Base-by-base conservation (phyloP, 2,113 vertebrate genomes). In the Catharus fuscescens region DNA sequence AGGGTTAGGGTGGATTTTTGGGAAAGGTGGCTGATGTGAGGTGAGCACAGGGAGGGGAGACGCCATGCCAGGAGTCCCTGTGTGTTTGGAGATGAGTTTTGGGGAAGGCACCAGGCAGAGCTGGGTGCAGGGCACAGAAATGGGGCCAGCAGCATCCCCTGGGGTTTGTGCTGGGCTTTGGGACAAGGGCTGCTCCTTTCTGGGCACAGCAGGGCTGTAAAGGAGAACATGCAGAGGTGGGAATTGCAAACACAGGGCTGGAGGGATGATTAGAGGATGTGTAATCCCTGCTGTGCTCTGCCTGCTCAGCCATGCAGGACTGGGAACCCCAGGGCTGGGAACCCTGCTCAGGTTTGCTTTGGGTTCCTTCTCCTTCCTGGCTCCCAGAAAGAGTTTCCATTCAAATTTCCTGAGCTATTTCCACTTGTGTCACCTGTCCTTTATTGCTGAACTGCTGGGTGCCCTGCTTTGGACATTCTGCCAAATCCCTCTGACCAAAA, bases 391-490 rank as follows among this genome's bases (percentile, higher is more conserved):
- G 18, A 79, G 20, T 74, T 70, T 44, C 57, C 24, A 9, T 5
- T 31, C 32, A 8, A 3, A 25, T 40, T 66, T 47, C 29, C 72
- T 15, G 71, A 47, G n/a, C 53, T 17, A 1, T 25, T 16, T 23
- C 14, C 11, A 12, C 21, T 28, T 48, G n/a, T 77, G 42, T 31
- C 80, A 28, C 3, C 1, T 7, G 4, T 10, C 38, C 21, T 44
- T 13, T 44, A 2, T 18, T 31, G 25, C 32, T 73, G 42, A 24
- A 3, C 40, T 18, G 21, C 20, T 0, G 3, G 42, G 14, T 6
- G 32, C 60, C 9, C 34, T 72, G 72, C 50, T 26, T 16, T 60
- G 88, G 14, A 52, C 10, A 1, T 42, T 67, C 77, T 91, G 53
- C 38, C 66, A 61, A 52, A 60, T n/a, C 65, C 36, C 44, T 31